Evolutionary conservation across 92 coral and sea anemone genomes (phyloP).

Genomic region (Parazoanthus darwini): DNA sequence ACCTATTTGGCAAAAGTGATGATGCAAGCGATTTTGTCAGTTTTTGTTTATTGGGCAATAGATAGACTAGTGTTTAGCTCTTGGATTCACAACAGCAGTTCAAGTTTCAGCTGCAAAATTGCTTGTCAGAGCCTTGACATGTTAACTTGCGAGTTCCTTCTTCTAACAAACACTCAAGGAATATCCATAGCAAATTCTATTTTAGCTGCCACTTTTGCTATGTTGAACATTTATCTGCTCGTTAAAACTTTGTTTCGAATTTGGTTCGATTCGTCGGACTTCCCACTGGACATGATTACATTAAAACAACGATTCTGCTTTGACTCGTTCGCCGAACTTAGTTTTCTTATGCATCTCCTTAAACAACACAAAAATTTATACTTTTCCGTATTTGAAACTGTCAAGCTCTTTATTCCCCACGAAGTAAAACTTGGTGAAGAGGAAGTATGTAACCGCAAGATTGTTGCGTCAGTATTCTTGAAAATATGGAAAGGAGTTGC

Average conservation of each 20-base stretch:
- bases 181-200: neutral
- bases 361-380: slow-evolving; percentile 8
- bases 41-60: slow-evolving; percentile 15
- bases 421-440: neutral
- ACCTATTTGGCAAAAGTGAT: slow-evolving; percentile 14
- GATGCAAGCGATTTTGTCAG: slow-evolving; percentile 8
- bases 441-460: neutral
- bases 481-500: neutral
- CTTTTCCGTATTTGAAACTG: neutral
- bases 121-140: neutral
- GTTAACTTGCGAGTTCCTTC: neutral
- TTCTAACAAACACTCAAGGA: neutral
- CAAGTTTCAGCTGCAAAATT: slow-evolving; percentile 5
- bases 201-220: neutral
- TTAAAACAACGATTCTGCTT: neutral
- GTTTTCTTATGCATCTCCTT: neutral
- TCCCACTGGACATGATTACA: slow-evolving; percentile 1
- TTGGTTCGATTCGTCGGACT: slow-evolving; percentile 7
- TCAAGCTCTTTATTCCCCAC: slow-evolving; percentile 13
- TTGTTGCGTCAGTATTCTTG: neutral
- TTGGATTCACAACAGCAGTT: slow-evolving; percentile 5
- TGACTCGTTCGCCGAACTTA: slow-evolving; percentile 11
- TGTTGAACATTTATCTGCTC: neutral
- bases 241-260: slow-evolving; percentile 1
- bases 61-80: neutral